Percentiles rank a stretch among this genome's conserved stretches.
Conservation (phyloP, 2,888 invertebrate genomes). For the Neoascia interrupta region DNA sequence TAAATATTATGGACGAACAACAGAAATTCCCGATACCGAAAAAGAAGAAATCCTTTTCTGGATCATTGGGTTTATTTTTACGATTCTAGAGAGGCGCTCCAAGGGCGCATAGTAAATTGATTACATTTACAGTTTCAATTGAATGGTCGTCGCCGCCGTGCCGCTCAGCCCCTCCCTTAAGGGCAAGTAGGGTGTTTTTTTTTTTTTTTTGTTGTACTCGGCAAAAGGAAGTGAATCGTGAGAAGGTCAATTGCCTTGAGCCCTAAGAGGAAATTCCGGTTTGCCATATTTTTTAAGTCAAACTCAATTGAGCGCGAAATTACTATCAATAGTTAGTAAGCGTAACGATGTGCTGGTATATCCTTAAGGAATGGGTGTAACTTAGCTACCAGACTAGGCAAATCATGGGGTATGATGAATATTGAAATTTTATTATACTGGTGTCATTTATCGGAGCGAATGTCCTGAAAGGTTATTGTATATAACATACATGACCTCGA, state of each 20-base stretch:
- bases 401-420: too few relatives aligned
- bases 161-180: constrained; percentile 10
- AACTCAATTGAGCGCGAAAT: constrained; percentile 61
- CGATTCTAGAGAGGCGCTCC: constrained; percentile 25
- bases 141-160: constrained; percentile 43
- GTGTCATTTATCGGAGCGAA: too few relatives aligned
- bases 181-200: background rate
- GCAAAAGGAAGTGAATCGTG: constrained; percentile 27
- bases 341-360: constrained; percentile 27
- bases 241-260: constrained; percentile 56
- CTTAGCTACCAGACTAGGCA: too few relatives aligned
- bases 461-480: too few relatives aligned
- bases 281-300: constrained; percentile 34
- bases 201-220: background rate
- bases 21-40: background rate
- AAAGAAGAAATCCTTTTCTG: constrained; percentile 47
- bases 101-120: constrained; percentile 55
- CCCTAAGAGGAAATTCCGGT: constrained; percentile 6
- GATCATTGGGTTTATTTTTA: constrained; percentile 64
- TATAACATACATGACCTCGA: too few relatives aligned
- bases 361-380: too few relatives aligned
- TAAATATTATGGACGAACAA: constrained; percentile 38
- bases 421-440: too few relatives aligned
- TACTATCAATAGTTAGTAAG: constrained; percentile 46
- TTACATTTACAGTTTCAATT: constrained; percentile 66